Conservation (phyloP, 1,140 invertebrate genomes). For the Hyphantria cunea region DNA sequence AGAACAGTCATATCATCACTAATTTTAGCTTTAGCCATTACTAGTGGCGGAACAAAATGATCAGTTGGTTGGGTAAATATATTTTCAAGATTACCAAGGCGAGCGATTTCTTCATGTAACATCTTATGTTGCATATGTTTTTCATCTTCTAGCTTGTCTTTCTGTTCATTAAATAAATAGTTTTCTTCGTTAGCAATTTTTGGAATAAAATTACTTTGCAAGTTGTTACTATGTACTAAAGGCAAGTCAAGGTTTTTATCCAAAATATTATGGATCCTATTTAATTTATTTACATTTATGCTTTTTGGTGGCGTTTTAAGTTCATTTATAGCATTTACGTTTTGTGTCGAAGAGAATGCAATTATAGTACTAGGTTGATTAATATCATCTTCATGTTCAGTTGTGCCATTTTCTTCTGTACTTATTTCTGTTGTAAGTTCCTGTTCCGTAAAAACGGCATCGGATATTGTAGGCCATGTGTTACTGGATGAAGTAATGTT, state of each 20-base stretch:
- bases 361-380: constrained; percentile 43
- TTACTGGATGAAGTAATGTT: constrained; percentile 36
- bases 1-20: constrained; percentile 78
- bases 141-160: constrained; percentile 63
- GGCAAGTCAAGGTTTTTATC: constrained; percentile 53
- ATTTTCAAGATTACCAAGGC: constrained; percentile 67
- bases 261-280: constrained; percentile 34
- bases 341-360: constrained; percentile 35
- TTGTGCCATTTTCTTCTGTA: constrained; percentile 56
- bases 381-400: constrained; percentile 52
- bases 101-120: constrained; percentile 66
- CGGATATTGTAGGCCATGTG: constrained; percentile 48
- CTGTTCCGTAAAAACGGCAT: constrained; percentile 49
- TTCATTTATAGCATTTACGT: constrained; percentile 20
- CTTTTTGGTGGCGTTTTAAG: constrained; percentile 38
- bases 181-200: constrained; percentile 49
- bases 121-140: constrained; percentile 68
- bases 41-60: constrained; percentile 78
- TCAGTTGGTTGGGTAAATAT: constrained; percentile 79
- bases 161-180: constrained; percentile 45
- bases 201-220: constrained; percentile 62
- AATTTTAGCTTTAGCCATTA: constrained; percentile 80
- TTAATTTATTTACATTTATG: constrained; percentile 30
- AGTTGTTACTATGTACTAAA: constrained; percentile 51
- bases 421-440: constrained; percentile 50